Conservation (phyloP, 2,888 invertebrate species). For the Cynaeus angustus region DNA sequence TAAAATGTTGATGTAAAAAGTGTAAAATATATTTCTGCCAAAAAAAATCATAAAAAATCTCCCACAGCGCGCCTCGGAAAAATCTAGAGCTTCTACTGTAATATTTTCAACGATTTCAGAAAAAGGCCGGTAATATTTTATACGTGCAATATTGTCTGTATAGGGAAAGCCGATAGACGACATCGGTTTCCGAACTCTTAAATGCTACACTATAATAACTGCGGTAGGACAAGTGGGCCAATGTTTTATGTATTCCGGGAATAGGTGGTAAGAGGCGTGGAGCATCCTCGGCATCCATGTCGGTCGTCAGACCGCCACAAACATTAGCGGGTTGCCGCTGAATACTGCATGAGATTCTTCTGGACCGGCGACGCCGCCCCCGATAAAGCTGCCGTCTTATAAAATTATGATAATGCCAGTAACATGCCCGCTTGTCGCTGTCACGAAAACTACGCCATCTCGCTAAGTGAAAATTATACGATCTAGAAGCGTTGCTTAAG, state of each 20-base stretch:
- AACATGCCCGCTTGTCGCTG: constrained; percentile 48
- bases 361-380: constrained; percentile 37
- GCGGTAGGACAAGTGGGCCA: constrained; percentile 27
- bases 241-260: constrained; percentile 48
- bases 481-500: constrained; percentile 11
- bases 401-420: constrained; percentile 52
- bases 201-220: constrained; percentile 29
- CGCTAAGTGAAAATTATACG: constrained; percentile 49
- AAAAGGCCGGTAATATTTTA: constrained; percentile 26
- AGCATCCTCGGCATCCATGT: constrained; percentile 45
- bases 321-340: constrained; percentile 49
- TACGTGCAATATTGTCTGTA: constrained; percentile 8
- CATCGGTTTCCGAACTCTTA: constrained; percentile 26
- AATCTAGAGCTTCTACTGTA: constrained; percentile 1
- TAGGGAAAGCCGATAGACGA: constrained; percentile 23
- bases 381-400: constrained; percentile 46
- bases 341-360: constrained; percentile 52
- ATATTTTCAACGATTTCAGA: constrained; percentile 15
- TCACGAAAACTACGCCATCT: constrained; percentile 44
- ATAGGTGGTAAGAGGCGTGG: constrained; percentile 47
- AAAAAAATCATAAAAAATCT: constrained; percentile 8
- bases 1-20: background rate
- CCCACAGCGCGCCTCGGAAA: constrained; percentile 7
- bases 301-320: constrained; percentile 50
- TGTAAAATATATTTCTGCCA: constrained; percentile 8